Evolutionary conservation across 35 echinoderm and acorn worm species (phyloP).

Genomic region (Lytechinus pictus): DNA sequence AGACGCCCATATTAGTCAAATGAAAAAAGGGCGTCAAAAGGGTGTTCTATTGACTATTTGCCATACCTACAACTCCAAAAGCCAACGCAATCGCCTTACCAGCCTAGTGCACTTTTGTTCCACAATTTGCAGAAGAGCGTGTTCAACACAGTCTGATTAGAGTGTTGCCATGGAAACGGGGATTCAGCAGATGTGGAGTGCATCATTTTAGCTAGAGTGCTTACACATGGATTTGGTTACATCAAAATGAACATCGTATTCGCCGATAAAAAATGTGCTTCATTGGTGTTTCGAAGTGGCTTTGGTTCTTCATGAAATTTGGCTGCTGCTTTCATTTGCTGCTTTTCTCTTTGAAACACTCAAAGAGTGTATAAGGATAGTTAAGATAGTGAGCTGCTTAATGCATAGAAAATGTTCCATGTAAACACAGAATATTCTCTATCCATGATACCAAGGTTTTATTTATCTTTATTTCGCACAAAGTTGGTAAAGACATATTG

Average conservation of each 20-base stretch:
- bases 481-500: too few species aligned
- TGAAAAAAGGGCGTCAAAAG: background rate
- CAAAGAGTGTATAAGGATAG: too few species aligned
- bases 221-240: background rate
- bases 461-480: too few species aligned
- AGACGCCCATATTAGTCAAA: too few species aligned
- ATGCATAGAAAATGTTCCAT: too few species aligned
- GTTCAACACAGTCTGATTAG: background rate
- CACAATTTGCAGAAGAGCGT: background rate
- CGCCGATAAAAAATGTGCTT: background rate
- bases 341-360: too few species aligned
- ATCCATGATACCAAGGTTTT: too few species aligned
- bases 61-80: background rate
- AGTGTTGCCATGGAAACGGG: background rate
- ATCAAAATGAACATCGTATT: background rate
- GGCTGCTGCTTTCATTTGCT: too few species aligned
- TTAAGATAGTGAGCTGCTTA: too few species aligned
- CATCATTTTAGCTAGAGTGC: background rate
- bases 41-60: background rate
- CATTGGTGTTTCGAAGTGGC: background rate
- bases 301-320: too few species aligned
- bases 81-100: conserved; percentile 7
- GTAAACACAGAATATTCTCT: too few species aligned
- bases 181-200: background rate
- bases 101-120: conserved; percentile 1